phyloP scores from a whole-genome alignment of 2,797 vertebrate genomes.

The Allochrocebus solatus region DNA sequence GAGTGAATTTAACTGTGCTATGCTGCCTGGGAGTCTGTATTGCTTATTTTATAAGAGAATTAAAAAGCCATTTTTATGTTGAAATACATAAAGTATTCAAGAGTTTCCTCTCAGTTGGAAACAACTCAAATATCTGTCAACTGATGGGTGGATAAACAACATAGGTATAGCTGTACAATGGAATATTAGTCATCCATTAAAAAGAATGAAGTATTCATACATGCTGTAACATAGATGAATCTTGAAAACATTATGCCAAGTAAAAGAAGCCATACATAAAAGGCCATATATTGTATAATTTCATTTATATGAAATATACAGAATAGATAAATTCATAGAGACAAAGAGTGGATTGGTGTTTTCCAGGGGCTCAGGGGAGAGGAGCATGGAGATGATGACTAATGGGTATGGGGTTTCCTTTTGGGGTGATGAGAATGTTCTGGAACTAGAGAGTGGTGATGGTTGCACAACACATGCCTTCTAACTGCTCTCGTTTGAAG shows the following conservation, averaged over 20 bases:
- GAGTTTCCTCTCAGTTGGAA: background rate
- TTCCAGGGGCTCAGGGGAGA: background rate
- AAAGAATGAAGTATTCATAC: background rate
- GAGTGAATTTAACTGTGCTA: background rate
- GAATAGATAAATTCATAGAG: background rate
- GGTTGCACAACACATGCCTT: background rate
- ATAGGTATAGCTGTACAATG: background rate
- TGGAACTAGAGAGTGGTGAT: background rate
- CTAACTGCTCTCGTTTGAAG: background rate
- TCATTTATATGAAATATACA: background rate
- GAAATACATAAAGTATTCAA: constrained; percentile 3
- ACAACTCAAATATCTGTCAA: background rate
- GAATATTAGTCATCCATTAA: background rate
- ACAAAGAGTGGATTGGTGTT: background rate
- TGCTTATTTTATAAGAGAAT: constrained; percentile 11
- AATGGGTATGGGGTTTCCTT: background rate
- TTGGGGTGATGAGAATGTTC: background rate
- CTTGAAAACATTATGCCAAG: background rate
- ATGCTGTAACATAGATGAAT: background rate
- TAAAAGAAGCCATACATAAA: background rate
- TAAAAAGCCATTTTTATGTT: background rate
- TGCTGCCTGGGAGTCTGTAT: background rate
- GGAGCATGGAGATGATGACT: background rate
- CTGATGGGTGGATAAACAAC: background rate
- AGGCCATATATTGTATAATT: background rate